Conservation (phyloP, 2,888 invertebrate species). For the Nymphalis polychloros region DNA sequence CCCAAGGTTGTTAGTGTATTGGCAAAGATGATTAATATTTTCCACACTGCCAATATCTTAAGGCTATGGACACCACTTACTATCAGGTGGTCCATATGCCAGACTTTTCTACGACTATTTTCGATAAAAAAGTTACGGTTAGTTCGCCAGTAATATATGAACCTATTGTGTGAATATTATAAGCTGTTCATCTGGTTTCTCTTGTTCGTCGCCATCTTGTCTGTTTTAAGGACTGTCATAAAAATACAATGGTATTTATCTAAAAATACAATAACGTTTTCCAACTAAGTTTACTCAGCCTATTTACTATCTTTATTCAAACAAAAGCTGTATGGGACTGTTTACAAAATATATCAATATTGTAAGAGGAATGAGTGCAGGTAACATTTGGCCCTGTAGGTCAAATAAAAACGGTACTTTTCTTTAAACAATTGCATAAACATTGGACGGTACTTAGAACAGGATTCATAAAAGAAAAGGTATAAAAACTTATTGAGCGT, state of each 20-base stretch:
- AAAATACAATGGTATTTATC: neutral
- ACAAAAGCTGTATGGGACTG: conserved; percentile 21
- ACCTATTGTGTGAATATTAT: too few relatives aligned
- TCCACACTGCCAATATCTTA: too few relatives aligned
- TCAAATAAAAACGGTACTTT: conserved; percentile 48
- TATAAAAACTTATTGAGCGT: neutral
- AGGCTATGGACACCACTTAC: too few relatives aligned
- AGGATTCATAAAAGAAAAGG: conserved; percentile 14
- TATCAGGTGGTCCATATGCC: too few relatives aligned
- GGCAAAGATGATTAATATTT: too few relatives aligned
- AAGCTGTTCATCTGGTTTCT: too few relatives aligned
- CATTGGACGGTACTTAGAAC: conserved; percentile 36
- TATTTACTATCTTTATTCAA: conserved; percentile 15
- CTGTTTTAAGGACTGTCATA: too few relatives aligned
- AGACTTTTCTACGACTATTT: too few relatives aligned
- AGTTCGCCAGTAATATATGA: too few relatives aligned
- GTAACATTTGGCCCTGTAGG: conserved; percentile 41
- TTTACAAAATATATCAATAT: conserved; percentile 37
- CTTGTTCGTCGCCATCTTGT: too few relatives aligned
- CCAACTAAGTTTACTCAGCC: conserved; percentile 4
- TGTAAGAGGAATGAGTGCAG: conserved; percentile 34
- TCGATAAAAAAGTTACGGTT: too few relatives aligned
- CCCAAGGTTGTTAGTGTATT: too few relatives aligned
- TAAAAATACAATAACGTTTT: conserved; percentile 4
- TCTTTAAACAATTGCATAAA: conserved; percentile 50